Base-by-base conservation (phyloP, 1,140 invertebrate species). In the Leptopilina clavipes region DNA sequence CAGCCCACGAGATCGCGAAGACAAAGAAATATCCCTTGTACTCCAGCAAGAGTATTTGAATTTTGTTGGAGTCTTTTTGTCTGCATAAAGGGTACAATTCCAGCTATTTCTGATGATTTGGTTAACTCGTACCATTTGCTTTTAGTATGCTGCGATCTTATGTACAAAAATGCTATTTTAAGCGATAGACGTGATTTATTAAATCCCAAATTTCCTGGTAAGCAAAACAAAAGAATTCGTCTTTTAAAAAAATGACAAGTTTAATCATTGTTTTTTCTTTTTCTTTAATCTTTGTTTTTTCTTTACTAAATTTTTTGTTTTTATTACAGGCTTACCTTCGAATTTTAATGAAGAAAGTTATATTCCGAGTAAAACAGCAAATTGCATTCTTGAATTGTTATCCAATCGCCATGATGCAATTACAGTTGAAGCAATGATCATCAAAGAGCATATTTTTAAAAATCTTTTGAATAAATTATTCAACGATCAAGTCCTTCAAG, bases 91-190 rank as follows among this genome's bases (percentile, higher is more conserved):
- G 95, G 94, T 75, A 94, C 95, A 82, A 94, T 96, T 83, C 92
- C 94, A 59, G 94, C 94, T 71, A 95, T 97, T 65, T 95, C 95
- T 71, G 95, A 97, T 89, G 97, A 99, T 91, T 91, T 99, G 77
- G 97, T 99, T 0, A 98, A 97, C 87, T 98, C 97, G 65, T 98
- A 97, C 86, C 97, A 99, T 89, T 90, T 99, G 9, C 91, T 99
- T 19, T 89, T 98, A 43, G 96, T 96, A 75, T 97, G 96, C 88
- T 93, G 97, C 81, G 97, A 99, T 92, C 93, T 97, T 86, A 94
- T 98, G 70, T 98, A 95, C 90, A 93, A 92, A 74, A 98, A 98
- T 91, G 95, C 95, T 75, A 90, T 98, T 54, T 89, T 97, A 81
- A 93, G 94, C 70, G 94, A 95, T 81, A 91, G 96, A 72, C 94